Conservation (phyloP, 2,888 invertebrate genomes). For the Xylota sylvarum region DNA sequence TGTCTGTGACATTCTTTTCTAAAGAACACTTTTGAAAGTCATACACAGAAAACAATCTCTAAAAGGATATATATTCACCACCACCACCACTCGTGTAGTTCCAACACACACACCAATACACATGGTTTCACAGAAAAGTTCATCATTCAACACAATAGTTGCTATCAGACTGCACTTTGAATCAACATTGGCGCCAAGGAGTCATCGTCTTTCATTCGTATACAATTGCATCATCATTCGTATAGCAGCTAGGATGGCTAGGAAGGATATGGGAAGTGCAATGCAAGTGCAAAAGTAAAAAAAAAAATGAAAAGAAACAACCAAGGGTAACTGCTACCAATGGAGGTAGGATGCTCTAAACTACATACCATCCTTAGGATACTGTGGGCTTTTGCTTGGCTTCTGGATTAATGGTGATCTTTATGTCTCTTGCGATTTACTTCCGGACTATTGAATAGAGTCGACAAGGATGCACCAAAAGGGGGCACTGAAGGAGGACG, state of each 20-base stretch:
- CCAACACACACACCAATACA: neutral
- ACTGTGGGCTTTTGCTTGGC: conserved; percentile 5
- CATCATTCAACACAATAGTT: conserved; percentile 52
- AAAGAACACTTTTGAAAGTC: conserved; percentile 46
- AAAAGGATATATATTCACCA: conserved; percentile 26
- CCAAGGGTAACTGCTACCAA: neutral
- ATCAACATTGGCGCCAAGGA: conserved; percentile 57
- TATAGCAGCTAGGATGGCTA: conserved; percentile 7
- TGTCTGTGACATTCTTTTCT: conserved; percentile 28
- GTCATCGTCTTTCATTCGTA: conserved; percentile 55
- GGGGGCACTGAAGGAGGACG: neutral
- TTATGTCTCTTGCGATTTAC: conserved; percentile 41
- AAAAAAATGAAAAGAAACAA: conserved; percentile 9
- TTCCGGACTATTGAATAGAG: conserved; percentile 58
- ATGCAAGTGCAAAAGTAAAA: conserved; percentile 25
- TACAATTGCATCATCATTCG: conserved; percentile 58
- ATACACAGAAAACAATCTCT: conserved; percentile 24
- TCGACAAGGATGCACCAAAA: neutral
- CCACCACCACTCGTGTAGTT: neutral
- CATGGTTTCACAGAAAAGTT: conserved; percentile 26
- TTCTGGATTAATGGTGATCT: conserved; percentile 38
- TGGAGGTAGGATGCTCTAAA: neutral
- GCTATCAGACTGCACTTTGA: conserved; percentile 58
- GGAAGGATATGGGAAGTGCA: conserved; percentile 41
- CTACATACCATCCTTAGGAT: neutral